Base-by-base conservation (phyloP, 2,797 vertebrate species). In the Dendrocincla tyrannina region DNA sequence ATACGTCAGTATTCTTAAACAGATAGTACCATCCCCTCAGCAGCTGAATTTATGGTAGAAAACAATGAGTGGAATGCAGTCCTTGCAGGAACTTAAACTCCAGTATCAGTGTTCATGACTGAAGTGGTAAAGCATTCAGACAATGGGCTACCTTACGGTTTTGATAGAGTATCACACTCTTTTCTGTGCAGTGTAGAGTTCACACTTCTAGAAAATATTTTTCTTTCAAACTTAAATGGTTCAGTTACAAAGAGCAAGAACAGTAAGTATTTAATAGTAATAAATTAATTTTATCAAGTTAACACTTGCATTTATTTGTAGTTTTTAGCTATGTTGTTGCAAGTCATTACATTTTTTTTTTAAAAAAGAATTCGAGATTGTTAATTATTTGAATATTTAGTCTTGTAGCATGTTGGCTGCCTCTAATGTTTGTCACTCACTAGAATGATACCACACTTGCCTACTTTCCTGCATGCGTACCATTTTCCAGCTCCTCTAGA, bases 221-320 rank as follows among this genome's bases (percentile, higher is more conserved):
- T 73, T 69, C 11, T 85, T 85, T 85, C 39, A 20, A 47, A 69
- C 10, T 39, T 85, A 72, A 79, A 39, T 78, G 37, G 3, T 15
- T 63, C 53, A 47, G 37, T 75, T 86, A 35, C 24, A 74, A 80
- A 87, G 28, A 92, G 28, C 25, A 74, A 75, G 53, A 69, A 56
- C 32, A 86, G 68, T 60, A 80, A 95, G 68, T 94, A 89, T 75
- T 85, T 85, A 73, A 72, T 73, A 84, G 23, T 55, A 78, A 74
- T 68, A 67, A 75, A 73, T 33, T 32, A 35, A 33, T 66, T 67
- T 64, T 64, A n/a, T 91, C 28, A 78, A 3, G 2, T 58, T 88
- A 69, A 28, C 9, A 3, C 25, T 85, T 88, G n/a, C 20, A 50
- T 47, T 76, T 78, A 55, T 49, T 70, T 83, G 22, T 87, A 64